Evolutionary conservation across 2,888 invertebrate genomes (phyloP).

Genomic region (Capitulum mitella): DNA sequence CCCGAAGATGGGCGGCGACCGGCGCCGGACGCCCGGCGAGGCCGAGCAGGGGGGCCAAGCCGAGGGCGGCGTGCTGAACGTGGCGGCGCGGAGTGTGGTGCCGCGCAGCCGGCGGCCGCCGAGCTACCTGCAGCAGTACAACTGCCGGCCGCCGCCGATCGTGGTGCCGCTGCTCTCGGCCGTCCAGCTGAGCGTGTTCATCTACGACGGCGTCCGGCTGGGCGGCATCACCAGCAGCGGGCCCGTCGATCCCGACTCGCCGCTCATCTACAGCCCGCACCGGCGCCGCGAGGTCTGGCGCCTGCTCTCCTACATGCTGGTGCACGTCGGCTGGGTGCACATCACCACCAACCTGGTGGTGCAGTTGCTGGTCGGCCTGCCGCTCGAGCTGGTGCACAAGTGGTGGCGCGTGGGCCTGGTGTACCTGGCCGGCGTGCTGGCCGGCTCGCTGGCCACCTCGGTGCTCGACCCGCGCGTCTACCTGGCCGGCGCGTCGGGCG

Average conservation of each 20-base stretch:
- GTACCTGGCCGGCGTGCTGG: constrained; percentile 67
- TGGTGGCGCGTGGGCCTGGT: constrained; percentile 59
- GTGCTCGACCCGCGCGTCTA: constrained; percentile 70
- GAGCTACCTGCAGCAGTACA: constrained; percentile 46
- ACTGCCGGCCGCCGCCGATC: constrained; percentile 49
- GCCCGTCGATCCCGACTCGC: constrained; percentile 35
- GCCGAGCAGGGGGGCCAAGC: background rate
- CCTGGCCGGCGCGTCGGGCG: constrained; percentile 82
- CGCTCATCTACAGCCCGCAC: constrained; percentile 56
- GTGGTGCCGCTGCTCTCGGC: constrained; percentile 34
- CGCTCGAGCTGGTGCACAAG: constrained; percentile 84
- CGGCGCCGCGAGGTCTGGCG: constrained; percentile 67
- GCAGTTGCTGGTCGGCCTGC: constrained; percentile 84
- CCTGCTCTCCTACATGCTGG: constrained; percentile 66
- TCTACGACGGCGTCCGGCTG: constrained; percentile 34
- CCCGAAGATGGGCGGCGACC: background rate
- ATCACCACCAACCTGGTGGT: constrained; percentile 76
- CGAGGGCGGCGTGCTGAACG: background rate
- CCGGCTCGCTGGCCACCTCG: constrained; percentile 63
- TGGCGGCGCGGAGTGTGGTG: constrained; percentile 29
- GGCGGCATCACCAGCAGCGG: constrained; percentile 29
- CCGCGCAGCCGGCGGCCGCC: constrained; percentile 26
- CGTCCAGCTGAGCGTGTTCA: constrained; percentile 34
- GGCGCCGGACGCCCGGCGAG: background rate
- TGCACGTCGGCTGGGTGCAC: constrained; percentile 69